Percentiles rank a stretch among this genome's conserved stretches.
Conservation (phyloP, 2,888 invertebrate genomes). For the Erpobdella octoculata region DNA sequence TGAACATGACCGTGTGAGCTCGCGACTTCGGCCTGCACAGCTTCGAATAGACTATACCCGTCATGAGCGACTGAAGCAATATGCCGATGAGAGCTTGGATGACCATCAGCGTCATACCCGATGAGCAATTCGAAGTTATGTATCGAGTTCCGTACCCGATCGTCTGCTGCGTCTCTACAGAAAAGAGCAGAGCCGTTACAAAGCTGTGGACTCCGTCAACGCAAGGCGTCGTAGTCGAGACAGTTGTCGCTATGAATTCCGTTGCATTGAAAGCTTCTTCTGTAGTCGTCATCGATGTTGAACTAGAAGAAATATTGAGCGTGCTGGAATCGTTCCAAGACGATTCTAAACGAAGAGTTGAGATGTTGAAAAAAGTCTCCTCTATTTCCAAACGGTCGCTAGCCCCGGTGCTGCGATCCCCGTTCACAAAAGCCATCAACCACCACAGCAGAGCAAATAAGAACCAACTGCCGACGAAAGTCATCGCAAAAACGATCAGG, state of each 20-base stretch:
- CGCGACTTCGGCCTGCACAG: constrained; percentile 78
- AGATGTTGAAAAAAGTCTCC: neutral
- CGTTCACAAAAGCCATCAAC: constrained; percentile 84
- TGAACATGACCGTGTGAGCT: constrained; percentile 77
- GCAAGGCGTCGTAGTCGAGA: constrained; percentile 43
- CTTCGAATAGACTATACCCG: constrained; percentile 79
- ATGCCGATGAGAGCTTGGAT: constrained; percentile 84
- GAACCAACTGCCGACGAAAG: constrained; percentile 75
- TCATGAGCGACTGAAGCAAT: constrained; percentile 61
- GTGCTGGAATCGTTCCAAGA: neutral
- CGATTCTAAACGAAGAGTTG: neutral
- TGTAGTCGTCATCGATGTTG: neutral
- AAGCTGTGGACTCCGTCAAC: constrained; percentile 71
- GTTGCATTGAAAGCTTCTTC: neutral
- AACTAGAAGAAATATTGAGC: neutral
- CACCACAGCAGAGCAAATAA: constrained; percentile 88
- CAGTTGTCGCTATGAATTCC: neutral
- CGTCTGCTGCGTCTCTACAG: constrained; percentile 91
- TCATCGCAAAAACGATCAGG: constrained; percentile 52
- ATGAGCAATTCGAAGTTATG: constrained; percentile 82
- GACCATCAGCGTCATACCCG: constrained; percentile 79
- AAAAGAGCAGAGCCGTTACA: constrained; percentile 84
- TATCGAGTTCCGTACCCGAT: constrained; percentile 80
- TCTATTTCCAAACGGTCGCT: neutral
- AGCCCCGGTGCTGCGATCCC: constrained; percentile 67